Evolutionary conservation across 1,140 invertebrate genomes (phyloP), one percentile per base, ranked within the genome.

Genomic region (Diplogasteroides magnus): DNA sequence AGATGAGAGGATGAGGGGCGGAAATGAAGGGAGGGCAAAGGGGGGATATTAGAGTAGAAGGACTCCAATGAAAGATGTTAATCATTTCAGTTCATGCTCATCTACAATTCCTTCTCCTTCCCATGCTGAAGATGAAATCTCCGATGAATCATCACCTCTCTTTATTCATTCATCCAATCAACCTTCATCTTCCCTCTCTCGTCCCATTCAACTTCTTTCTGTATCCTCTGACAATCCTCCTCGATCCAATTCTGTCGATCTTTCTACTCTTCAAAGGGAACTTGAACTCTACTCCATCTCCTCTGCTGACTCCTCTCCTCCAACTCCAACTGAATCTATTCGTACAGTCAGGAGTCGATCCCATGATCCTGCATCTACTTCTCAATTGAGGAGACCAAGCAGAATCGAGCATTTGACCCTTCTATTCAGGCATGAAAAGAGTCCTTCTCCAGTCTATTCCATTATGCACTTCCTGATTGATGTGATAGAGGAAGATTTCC

Each of bases 341-440:
- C 48, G 77, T 55, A 82, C 80, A 23, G 62, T 76, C 60, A 68
- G 80, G n/a, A 80, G 77, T 3, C 55, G 75, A 28, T 82, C 79
- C 23, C 78, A 83, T 64, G 80, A 82, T 65, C 80, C 80, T 14
- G 69, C 75, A 11, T 65, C 73, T 25, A 79, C 78, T 61, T 74
- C 74, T 64, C 31, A 80, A 11, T 66, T 82, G 37, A 57, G 80
- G 56, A 56, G 80, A 56, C 79, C 78, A 27, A 78, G 75, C 71
- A 68, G 79, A 25, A 82, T 82, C 37, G 81, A 83, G 67, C 80
- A 82, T 69, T 67, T 82, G 19, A 78, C 77, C 19, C 81, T 83
- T 48, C 76, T 82, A 59, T 82, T 82, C 66, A 76, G 80, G 80
- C 19, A 48, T 48, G 6, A 48, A 48, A 6, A 48, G 6, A 48